Conservation (phyloP, 1,140 invertebrate species). For the Choristoneura fumiferana region DNA sequence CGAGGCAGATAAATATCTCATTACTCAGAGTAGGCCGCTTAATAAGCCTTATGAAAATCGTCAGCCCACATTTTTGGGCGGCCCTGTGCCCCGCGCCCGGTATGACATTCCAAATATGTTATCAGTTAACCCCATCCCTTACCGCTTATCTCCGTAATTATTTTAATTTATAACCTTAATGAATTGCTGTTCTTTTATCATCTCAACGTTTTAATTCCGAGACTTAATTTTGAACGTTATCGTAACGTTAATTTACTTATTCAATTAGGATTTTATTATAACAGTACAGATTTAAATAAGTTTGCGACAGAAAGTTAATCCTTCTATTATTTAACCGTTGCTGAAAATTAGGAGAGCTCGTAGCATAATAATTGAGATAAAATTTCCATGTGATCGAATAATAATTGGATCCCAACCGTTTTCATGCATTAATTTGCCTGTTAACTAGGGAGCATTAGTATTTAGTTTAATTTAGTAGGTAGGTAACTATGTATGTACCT, state of each 20-base stretch:
- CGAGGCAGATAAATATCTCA: slow-evolving; percentile 1
- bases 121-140: neutral
- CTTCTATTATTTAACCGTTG: neutral
- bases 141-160: neutral
- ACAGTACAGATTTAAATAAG: neutral
- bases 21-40: neutral
- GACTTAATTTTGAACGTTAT: neutral
- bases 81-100: neutral
- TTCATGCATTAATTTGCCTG: slow-evolving; percentile 8
- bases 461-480: no score
- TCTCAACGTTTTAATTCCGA: neutral
- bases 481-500: no score
- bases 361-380: neutral
- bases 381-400: slow-evolving; percentile 8
- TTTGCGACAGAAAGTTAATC: neutral
- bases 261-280: slow-evolving; percentile 11
- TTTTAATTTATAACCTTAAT: slow-evolving; percentile 13
- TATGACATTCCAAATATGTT: neutral
- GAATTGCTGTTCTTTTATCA: slow-evolving; percentile 15
- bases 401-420: neutral
- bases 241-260: neutral
- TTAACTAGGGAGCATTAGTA: neutral
- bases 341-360: neutral
- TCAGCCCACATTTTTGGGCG: neutral
- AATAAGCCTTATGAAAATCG: neutral